Evolutionary conservation across 2,113 vertebrate genomes (phyloP), one percentile per base, ranked within the genome.

Genomic region (Alectura lathami): DNA sequence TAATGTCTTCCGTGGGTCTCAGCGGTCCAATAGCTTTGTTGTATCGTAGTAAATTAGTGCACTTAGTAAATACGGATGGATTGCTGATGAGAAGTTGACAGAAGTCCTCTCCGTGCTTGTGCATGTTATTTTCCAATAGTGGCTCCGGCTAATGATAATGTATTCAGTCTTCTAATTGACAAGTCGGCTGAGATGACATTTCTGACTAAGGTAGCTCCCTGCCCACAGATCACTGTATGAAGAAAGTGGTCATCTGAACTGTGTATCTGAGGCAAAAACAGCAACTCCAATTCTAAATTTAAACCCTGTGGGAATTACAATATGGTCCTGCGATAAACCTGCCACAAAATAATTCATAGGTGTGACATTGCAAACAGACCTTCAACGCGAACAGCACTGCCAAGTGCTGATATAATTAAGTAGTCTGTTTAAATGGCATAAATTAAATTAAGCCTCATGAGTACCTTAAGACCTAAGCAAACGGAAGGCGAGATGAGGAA

Each of bases 401-500:
- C 5, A 26, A 87, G 50, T 50, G 82, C 74, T 74, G 78, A 42
- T 80, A 54, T 92, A 92, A 95, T 97, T 79, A 94, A 96, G 95
- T 69, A 51, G 60, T 92, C 47, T 94, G 90, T 96, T 96, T 96
- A 89, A 95, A 92, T 87, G 80, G 63, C 88, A 95, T 86, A 87
- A 90, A 95, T 96, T 95, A 94, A 97, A 95, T 94, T 86, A 95
- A 93, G 90, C 83, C 66, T 30, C 22, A 3, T 0, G 2, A 89
- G 83, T 94, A 62, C 69, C 79, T 88, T 88, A 83, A 96, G 89
- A 91, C 57, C 67, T 74, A 43, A 94, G 72, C 69, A 96, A 95
- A 97, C 70, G 24, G 22, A 68, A 83, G 81, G 59, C 54, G 69
- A 80, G 75, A 73, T 77, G 89, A 96, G 88, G 59, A 89, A 70